Evolutionary conservation across 2,888 invertebrate species (phyloP).

Genomic region (Abscondita cerata): DNA sequence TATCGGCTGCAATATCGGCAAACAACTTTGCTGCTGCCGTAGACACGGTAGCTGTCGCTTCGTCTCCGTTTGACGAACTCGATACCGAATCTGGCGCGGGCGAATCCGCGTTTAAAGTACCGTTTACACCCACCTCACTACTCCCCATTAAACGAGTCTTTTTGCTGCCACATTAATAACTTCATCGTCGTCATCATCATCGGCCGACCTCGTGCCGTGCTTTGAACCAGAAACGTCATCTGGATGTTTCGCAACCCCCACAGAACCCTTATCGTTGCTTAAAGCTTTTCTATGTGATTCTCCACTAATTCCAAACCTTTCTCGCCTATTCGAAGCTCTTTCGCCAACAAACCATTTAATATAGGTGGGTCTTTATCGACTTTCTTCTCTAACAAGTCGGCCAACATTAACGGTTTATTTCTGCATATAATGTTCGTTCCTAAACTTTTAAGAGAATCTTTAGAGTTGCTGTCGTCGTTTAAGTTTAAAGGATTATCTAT

Average conservation of each 20-base stretch:
- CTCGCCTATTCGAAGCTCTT: slow-evolving; percentile 65
- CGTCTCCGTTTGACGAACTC: slow-evolving; percentile 59
- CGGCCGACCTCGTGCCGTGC: slow-evolving; percentile 51
- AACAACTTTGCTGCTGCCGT: slow-evolving; percentile 86
- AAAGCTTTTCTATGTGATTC: slow-evolving; percentile 65
- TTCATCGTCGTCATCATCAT: slow-evolving; percentile 57
- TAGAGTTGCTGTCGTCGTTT: slow-evolving; percentile 64
- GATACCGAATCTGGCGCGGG: slow-evolving; percentile 60
- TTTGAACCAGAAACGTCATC: slow-evolving; percentile 51
- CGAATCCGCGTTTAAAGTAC: slow-evolving; percentile 56
- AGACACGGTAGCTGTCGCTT: slow-evolving; percentile 69
- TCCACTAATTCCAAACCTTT: slow-evolving; percentile 68
- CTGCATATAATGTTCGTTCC: slow-evolving; percentile 46
- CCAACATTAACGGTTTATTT: slow-evolving; percentile 77
- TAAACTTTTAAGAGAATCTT: slow-evolving; percentile 56
- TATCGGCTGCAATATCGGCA: slow-evolving; percentile 84
- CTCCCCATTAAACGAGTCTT: slow-evolving; percentile 50
- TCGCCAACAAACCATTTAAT: slow-evolving; percentile 65
- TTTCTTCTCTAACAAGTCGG: slow-evolving; percentile 83
- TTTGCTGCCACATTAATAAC: slow-evolving; percentile 58
- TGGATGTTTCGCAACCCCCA: slow-evolving; percentile 24
- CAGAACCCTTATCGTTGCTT: slow-evolving; percentile 42
- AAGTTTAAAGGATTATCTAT: slow-evolving; percentile 59
- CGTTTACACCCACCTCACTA: slow-evolving; percentile 31
- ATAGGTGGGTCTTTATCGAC: slow-evolving; percentile 66